Percentiles rank a stretch among this genome's conserved stretches.
phyloP scores from a whole-genome alignment of 2,113 vertebrate genomes.

The Chaetorhynchus papuensis region DNA sequence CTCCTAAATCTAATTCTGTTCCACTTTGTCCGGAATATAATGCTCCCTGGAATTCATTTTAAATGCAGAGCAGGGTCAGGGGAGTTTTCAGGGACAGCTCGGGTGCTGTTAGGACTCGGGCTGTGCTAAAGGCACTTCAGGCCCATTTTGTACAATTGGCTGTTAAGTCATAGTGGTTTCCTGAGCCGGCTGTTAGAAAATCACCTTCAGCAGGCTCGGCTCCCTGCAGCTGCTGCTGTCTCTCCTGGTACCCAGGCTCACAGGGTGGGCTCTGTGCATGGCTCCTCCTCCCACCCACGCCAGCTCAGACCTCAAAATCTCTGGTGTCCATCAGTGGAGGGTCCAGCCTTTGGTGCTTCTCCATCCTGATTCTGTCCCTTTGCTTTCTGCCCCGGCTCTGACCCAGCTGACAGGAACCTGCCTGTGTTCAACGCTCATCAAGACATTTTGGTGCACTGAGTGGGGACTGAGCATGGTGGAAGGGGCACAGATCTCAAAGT shows the following conservation, averaged over 20 bases:
- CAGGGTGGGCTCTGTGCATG: neutral
- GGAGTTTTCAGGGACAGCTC: neutral
- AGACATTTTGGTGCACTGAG: neutral
- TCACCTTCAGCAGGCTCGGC: neutral
- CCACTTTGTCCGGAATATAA: neutral
- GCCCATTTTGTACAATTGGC: neutral
- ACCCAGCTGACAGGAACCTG: neutral
- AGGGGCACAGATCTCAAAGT: neutral
- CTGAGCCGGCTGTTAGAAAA: neutral
- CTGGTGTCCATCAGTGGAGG: neutral
- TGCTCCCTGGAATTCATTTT: constrained; percentile 40
- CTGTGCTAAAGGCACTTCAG: neutral
- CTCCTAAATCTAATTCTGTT: constrained; percentile 45
- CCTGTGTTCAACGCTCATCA: rapidly evolving
- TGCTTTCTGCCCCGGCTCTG: neutral
- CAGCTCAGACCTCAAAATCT: neutral
- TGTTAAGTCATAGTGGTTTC: neutral
- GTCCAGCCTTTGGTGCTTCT: neutral
- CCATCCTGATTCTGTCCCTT: neutral
- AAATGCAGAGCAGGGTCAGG: constrained; percentile 38
- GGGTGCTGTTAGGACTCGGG: neutral
- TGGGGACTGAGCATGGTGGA: rapidly evolving
- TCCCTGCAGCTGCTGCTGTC: neutral
- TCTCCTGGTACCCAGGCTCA: neutral
- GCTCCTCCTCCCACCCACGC: rapidly evolving